Evolutionary conservation across 2,113 vertebrate species (phyloP).

Genomic region (Pomatorhinus ruficollis): DNA sequence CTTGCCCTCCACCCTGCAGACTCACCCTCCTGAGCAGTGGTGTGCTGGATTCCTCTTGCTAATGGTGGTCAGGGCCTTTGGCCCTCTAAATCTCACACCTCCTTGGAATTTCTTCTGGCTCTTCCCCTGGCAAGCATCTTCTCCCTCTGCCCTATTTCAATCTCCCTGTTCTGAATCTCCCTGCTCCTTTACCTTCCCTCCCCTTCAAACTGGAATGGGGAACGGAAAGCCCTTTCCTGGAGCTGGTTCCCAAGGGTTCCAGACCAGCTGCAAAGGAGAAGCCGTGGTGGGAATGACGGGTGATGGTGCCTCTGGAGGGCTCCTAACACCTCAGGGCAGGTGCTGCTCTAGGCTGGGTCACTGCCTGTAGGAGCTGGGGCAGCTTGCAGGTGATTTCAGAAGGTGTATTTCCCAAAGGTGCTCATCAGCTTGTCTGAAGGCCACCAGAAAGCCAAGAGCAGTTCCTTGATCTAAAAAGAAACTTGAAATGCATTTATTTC

Average conservation of each 20-base stretch:
- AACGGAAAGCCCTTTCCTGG: not conserved
- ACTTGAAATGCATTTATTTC: not conserved
- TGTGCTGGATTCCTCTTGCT: not conserved
- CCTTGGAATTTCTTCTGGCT: not conserved
- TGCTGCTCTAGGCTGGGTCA: not conserved
- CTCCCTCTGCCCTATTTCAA: not conserved
- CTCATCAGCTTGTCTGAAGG: not conserved
- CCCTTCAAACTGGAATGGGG: not conserved
- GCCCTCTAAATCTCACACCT: not conserved
- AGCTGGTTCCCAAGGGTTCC: not conserved
- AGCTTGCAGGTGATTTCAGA: not conserved
- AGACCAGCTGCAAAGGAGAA: not conserved
- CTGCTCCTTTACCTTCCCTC: not conserved
- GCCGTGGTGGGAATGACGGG: not conserved
- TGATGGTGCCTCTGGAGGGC: not conserved
- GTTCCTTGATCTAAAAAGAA: not conserved
- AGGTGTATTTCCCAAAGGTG: not conserved
- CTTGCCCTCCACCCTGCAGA: not conserved
- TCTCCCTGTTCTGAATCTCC: not conserved
- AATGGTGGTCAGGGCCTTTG: not conserved
- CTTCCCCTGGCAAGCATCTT: not conserved
- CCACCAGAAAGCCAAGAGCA: not conserved
- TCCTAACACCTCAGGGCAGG: not conserved
- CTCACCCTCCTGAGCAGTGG: not conserved
- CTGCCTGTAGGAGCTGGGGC: accelerated